Base-by-base conservation (phyloP, 2,113 vertebrate species). In the Carassius gibelio region DNA sequence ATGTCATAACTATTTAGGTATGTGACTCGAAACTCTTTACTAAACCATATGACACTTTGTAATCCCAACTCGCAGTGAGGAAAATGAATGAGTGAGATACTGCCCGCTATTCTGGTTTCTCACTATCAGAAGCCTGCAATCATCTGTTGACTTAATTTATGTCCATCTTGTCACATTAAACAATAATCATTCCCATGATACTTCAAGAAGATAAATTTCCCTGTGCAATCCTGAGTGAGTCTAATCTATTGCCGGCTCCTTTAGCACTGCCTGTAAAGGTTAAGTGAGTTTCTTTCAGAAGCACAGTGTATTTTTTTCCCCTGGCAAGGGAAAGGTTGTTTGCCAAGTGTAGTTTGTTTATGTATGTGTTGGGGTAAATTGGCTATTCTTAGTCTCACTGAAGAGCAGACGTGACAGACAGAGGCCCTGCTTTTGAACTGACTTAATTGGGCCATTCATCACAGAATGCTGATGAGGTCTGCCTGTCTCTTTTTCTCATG, bases 371-470 rank as follows among this genome's bases (percentile, higher is more conserved):
- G 19, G 80, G 61, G 75, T 86, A 34, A 82, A 72, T 59, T 71
- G 85, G 9, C 68, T 84, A 89, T 87, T 72, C 34, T n/a, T 4
- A 83, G 86, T 72, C 71, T 86, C 74, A 66, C 26, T 75, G 59
- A 34, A 87, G 74, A 79, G 83, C 76, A 61, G 84, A 80, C 13
- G 52, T 59, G 68, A 82, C 80, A 83, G 66, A 72, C 48, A 10
- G 84, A 52, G 48, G 38, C 66, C 50, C 9, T 45, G 52, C 19
- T 52, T 89, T 87, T 84, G 83, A 90, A 91, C 81, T 84, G 68
- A 42, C 52, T 88, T 91, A 90, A 90, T 88, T 84, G 76, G 13
- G 83, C 62, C 87, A 86, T 89, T 90, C 86, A 86, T 92, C 75
- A 84, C 57, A 71, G 45, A 45, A 75, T 26, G 86, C 42, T 84